Percentiles rank a stretch among this genome's conserved stretches.
phyloP scores from a whole-genome alignment of 1,140 invertebrate species.

The Lepidurus couesii region DNA sequence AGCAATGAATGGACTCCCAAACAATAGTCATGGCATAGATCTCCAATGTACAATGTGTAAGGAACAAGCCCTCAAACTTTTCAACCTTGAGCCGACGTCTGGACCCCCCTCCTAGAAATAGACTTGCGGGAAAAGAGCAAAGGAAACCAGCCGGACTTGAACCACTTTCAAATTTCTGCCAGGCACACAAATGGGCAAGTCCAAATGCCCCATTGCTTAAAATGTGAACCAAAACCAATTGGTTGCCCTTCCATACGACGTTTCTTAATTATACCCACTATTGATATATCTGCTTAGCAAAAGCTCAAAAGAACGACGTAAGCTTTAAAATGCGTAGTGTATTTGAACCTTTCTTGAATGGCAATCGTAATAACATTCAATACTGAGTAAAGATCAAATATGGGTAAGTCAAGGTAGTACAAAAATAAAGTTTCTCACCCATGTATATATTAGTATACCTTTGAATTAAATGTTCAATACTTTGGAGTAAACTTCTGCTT shows the following conservation, averaged over 20 bases:
- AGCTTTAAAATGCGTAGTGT: too few species aligned
- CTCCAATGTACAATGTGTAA: not conserved
- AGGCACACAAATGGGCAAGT: too few species aligned
- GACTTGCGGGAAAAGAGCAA: not conserved
- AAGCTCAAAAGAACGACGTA: too few species aligned
- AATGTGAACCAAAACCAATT: too few species aligned
- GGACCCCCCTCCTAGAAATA: not conserved
- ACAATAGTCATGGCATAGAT: slow-evolving; percentile 2
- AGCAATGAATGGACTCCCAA: not conserved
- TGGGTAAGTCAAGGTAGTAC: not conserved
- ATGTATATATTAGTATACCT: not conserved
- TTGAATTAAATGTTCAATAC: not conserved
- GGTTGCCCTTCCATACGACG: too few species aligned
- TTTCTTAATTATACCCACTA: too few species aligned
- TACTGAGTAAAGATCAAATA: not conserved
- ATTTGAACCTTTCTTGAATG: too few species aligned
- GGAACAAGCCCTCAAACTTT: not conserved
- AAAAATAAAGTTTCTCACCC: not conserved
- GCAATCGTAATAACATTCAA: not conserved
- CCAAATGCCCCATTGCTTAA: too few species aligned
- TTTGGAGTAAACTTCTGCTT: not conserved
- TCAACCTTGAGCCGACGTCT: not conserved
- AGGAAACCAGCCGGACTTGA: not conserved
- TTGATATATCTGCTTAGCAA: too few species aligned
- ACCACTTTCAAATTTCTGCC: too few species aligned